Evolutionary conservation across 2,888 invertebrate species (phyloP), one percentile per base, ranked within the genome.

Genomic region (Amphipyra berbera): DNA sequence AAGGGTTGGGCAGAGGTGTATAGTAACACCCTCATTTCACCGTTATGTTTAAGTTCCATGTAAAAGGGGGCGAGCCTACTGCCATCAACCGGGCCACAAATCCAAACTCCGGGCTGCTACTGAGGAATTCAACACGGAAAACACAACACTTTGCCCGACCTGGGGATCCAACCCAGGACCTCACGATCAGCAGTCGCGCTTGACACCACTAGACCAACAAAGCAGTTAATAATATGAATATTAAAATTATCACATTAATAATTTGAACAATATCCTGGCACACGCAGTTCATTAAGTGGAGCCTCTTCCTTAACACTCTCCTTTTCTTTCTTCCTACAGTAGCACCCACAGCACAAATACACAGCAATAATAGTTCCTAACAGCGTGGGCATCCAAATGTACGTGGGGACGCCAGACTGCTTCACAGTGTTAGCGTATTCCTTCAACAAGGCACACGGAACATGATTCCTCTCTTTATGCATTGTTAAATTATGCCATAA

Each of bases 401-500:
- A 93, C 12, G 91, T 88, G 0, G 93, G 93, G 3, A 92, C 79
- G 0, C 92, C 90, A 0, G 87, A 77, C 10, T 88, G 88, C 53
- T 86, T 88, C 85, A 94, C 88, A 1, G 93, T 93, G 6, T 88
- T 86, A 9, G 94, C 88, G 45, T 94, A 94, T 62, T 89, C 82
- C 73, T 89, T 87, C 68, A 94, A 79, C 69, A 94, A 78, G 4
- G 87, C 84, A 63, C 94, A 94, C 1, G 93, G 90, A 33, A 94
- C 83, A 4, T 78, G 75, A 44, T 87, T 88, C 40, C 82, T 88
- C 53, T 90, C 89, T 64, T 85, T 76, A 45, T 83, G 68, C 72
- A 78, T 55, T 8, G 91, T 89, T 15, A 87, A 73, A 61, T 94
- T 94, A 62, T 91, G 92, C 94, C 94, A 94, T 37, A 94, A 71